Evolutionary conservation across 2,113 vertebrate genomes (phyloP).

Genomic region (Rallus limicola): DNA sequence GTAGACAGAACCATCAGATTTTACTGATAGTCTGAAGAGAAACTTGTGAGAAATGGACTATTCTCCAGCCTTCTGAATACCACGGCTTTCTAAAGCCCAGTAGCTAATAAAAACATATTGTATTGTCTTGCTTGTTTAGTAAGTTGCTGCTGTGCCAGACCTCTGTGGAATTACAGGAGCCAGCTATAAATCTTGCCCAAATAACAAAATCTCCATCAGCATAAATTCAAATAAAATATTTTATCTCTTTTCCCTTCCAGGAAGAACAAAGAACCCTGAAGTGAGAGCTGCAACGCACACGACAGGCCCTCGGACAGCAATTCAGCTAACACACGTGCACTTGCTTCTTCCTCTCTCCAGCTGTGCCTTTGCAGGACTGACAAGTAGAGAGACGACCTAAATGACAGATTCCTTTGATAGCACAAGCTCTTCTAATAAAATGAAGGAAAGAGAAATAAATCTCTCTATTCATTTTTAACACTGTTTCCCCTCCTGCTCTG

Average conservation of each 20-base stretch:
- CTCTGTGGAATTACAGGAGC: background rate
- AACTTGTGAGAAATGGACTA: background rate
- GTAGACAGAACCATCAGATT: background rate
- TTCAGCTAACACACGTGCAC: background rate
- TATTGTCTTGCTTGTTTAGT: background rate
- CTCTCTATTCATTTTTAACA: conserved; percentile 10
- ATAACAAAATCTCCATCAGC: background rate
- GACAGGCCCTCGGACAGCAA: background rate
- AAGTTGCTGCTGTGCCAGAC: background rate
- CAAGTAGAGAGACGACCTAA: background rate
- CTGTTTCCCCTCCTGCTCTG: conserved; percentile 5
- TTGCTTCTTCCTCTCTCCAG: background rate
- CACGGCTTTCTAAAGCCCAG: background rate
- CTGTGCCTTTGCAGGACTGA: background rate
- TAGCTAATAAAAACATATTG: background rate
- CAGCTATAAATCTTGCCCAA: background rate
- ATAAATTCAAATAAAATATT: background rate
- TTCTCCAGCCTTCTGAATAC: background rate
- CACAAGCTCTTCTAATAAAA: background rate
- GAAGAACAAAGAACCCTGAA: background rate
- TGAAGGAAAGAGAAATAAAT: background rate
- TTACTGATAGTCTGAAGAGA: background rate
- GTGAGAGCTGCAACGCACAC: background rate
- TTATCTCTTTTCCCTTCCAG: background rate
- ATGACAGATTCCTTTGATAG: background rate